Evolutionary conservation across 2,888 invertebrate species (phyloP), one percentile per base, ranked within the genome.

Genomic region (Ceramica pisi): DNA sequence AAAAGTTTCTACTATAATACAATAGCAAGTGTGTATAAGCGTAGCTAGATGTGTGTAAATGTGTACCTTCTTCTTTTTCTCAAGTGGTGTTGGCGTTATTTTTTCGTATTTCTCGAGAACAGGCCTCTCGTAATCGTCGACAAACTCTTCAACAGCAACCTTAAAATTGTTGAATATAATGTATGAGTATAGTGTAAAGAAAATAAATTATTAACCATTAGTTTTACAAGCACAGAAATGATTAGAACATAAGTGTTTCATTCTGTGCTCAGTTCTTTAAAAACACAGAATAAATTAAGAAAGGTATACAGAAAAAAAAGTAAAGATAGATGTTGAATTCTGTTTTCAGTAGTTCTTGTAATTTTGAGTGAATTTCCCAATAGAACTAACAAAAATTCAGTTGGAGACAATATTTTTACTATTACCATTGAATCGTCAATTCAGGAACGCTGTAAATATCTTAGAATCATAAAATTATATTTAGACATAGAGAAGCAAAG

Each of bases 71-170:
- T 95, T 95, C 93, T 94, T 95, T 94, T 95, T 96, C 88, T 95
- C 95, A 77, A 88, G 86, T 46, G 96, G 96, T 87, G 96, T 96
- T 51, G 96, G 96, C 85, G 96, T 91, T 61, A 96, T 92, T 91
- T 96, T 97, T 90, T 97, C 97, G 87, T 97, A 97, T 93, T 97
- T 97, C 90, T 98, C 98, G 75, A 98, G 96, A 68, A 97, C 97
- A 0, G 98, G 97, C 83, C 98, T 96, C 87, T 98, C 98, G 91
- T 98, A 98, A 94, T 98, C 98, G 68, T 97, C 97, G 88, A 96
- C 87, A 89, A 96, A 95, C 84, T 96, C 96, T 86, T 93, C 94
- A 83, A 92, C 94, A 76, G 86, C 92, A 80, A 94, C 95, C 95
- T 96, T 94, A 85, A 89, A 91, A 89, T 78, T 60, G 85, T 86